These are phyloP conservation scores for Peromyscus aztecus DNA, from an alignment of 2,797 vertebrate genomes.

Conservation along the genomic window DNA sequence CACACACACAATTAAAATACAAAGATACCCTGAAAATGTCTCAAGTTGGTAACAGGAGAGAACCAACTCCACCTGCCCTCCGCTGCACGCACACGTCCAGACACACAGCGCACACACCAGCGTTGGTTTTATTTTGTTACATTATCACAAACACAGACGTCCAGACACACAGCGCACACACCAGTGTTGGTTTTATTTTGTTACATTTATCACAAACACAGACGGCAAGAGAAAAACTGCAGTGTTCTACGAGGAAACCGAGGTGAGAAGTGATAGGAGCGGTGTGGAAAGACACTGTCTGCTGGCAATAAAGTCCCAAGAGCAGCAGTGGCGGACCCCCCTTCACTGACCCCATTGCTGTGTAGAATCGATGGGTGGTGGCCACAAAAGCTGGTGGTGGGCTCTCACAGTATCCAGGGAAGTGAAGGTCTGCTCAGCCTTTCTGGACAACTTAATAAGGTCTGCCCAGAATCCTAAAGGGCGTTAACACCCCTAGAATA, in stretches of 20 bases:
- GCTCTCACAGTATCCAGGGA: not conserved
- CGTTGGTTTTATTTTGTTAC: not conserved
- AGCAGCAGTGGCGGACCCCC: not conserved
- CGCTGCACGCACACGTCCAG: not conserved
- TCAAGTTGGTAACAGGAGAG: not conserved
- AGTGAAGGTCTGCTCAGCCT: not conserved
- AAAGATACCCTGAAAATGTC: too few species aligned
- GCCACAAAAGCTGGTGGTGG: not conserved
- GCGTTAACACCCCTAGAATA: not conserved
- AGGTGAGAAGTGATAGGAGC: not conserved
- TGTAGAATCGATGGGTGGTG: not conserved
- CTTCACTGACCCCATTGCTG: not conserved
- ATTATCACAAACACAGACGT: not conserved
- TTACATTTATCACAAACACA: not conserved
- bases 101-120: not conserved
- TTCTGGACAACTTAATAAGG: not conserved
- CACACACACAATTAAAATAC: not conserved
- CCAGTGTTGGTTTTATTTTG: not conserved
- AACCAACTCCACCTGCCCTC: not conserved
- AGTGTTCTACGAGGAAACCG: not conserved
- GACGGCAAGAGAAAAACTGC: not conserved
- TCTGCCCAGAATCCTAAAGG: not conserved
- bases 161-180: not conserved
- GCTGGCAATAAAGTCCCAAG: not conserved
- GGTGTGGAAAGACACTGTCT: not conserved